phyloP scores from a whole-genome alignment of 2,113 vertebrate species.

The Microtus montanus region DNA sequence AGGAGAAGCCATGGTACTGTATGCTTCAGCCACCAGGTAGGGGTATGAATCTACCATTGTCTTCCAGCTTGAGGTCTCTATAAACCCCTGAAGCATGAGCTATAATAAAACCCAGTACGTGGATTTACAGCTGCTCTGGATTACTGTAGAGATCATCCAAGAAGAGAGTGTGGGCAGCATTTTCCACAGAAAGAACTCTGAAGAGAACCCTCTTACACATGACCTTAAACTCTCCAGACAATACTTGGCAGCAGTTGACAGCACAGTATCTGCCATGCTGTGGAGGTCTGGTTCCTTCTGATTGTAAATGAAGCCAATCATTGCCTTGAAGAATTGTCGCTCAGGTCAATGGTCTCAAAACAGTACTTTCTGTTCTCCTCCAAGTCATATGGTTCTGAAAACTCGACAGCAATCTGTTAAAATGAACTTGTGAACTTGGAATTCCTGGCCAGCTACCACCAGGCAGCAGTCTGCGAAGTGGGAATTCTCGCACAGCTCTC shows the following conservation, averaged over 20 bases:
- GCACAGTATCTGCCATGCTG: conserved; percentile 96
- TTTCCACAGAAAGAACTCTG: conserved; percentile 94
- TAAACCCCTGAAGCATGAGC: conserved; percentile 91
- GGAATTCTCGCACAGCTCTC: no score
- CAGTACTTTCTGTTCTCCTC: conserved; percentile 94
- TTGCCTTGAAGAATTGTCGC: conserved; percentile 86
- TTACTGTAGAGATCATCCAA: conserved; percentile 93
- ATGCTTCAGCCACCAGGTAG: no score
- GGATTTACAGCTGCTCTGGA: conserved; percentile 90
- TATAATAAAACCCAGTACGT: conserved; percentile 93
- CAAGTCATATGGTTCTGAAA: conserved; percentile 78
- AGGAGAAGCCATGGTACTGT: no score
- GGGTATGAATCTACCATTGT: no score
- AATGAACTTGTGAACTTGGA: no score
- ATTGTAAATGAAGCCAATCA: conserved; percentile 97
- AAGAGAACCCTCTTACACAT: conserved; percentile 95
- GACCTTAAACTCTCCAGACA: conserved; percentile 94
- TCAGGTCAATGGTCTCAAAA: no score
- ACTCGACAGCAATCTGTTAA: no score
- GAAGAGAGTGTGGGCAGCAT: conserved; percentile 93
- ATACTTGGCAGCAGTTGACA: conserved; percentile 96
- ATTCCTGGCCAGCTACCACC: conserved; percentile 51
- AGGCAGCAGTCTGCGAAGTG: no score
- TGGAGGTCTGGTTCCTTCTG: conserved; percentile 95
- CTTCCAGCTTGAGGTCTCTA: no score